Base-by-base conservation (phyloP, 1,140 invertebrate genomes). In the Lasioglossum albipes region DNA sequence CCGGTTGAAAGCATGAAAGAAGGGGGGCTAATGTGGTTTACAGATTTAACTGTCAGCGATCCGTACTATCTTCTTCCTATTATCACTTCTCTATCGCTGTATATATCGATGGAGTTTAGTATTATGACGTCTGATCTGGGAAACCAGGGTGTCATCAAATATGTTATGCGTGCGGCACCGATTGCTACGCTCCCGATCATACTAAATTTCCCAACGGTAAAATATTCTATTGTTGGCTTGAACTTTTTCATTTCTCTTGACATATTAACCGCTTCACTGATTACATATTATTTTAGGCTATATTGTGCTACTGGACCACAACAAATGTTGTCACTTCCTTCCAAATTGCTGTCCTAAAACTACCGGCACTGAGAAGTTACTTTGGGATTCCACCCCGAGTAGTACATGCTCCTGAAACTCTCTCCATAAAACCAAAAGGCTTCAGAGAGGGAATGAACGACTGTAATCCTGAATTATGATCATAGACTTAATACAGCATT, bases 1-100 rank as follows among this genome's bases (percentile, higher is more conserved):
- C 98, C 98, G 2, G 96, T 99, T 16, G 97, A 97, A 74, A 98
- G 97, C 91, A 94, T 99, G 94, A 95, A 95, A 81, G 93, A 94
- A 31, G 99, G 98, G n/a, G 99, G 99, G 6, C 79, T 98, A 0
- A 96, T 94, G 71, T 99, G 99, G 99, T 98, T 99, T 91, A 94
- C 94, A 0, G 98, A 99, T 95, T 94, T 99, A 18, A 98, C 98
- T 7, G 85, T 97, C 12, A 93, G 96, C 42, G 99, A 99, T 94
- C 98, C 98, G 16, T 98, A 95, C 92, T 99, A 96, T 89, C 79
- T 97, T 27, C 92, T 99, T 75, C 99, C 99, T 5, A 2, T 98
- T 0, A 93, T 98, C 64, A 99, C 98, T 2, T 95, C 96, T 91
- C 87, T 94, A 1, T 98, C 98, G 7, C 91, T 99, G 79, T 95